Conservation (phyloP, 2,888 invertebrate genomes). For the Corythucha ciliata region DNA sequence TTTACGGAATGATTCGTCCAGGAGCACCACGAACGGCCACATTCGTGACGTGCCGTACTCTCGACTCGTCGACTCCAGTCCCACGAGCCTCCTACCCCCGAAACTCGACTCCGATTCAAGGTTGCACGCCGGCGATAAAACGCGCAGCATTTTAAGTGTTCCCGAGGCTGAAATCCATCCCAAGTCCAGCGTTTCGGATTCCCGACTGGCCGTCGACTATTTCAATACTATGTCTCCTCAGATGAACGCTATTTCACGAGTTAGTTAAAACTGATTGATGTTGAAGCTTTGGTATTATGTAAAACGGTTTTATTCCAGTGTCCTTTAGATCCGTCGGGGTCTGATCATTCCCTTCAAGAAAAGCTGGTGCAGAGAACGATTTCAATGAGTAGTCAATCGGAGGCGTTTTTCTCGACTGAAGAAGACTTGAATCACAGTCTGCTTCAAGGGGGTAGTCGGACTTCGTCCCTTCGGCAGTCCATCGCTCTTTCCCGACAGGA, state of each 20-base stretch:
- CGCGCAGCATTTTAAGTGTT: slow-evolving; percentile 44
- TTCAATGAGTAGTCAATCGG: slow-evolving; percentile 79
- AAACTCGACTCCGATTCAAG: slow-evolving; percentile 65
- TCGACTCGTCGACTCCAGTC: slow-evolving; percentile 61
- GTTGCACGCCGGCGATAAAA: slow-evolving; percentile 48
- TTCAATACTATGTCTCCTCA: slow-evolving; percentile 41
- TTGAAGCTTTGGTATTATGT: neutral
- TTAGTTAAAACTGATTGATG: neutral
- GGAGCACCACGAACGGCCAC: slow-evolving; percentile 30
- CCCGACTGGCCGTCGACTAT: slow-evolving; percentile 71
- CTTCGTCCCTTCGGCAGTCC: slow-evolving; percentile 37
- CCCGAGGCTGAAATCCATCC: slow-evolving; percentile 47
- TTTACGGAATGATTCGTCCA: slow-evolving; percentile 21
- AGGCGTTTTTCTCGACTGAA: slow-evolving; percentile 87
- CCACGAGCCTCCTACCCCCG: slow-evolving; percentile 44
- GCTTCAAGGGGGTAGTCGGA: slow-evolving; percentile 32
- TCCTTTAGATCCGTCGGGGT: slow-evolving; percentile 33
- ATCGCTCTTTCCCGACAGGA: slow-evolving; percentile 27
- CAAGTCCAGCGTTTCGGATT: slow-evolving; percentile 78
- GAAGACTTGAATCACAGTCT: slow-evolving; percentile 57
- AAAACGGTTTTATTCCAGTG: slow-evolving; percentile 21
- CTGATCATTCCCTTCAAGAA: slow-evolving; percentile 34
- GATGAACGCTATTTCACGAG: slow-evolving; percentile 25
- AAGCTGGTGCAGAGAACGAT: slow-evolving; percentile 62
- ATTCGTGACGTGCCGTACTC: slow-evolving; percentile 64